Evolutionary conservation across 1,140 invertebrate genomes (phyloP), one percentile per base, ranked within the genome.

Genomic region (Solenopsis invicta): DNA sequence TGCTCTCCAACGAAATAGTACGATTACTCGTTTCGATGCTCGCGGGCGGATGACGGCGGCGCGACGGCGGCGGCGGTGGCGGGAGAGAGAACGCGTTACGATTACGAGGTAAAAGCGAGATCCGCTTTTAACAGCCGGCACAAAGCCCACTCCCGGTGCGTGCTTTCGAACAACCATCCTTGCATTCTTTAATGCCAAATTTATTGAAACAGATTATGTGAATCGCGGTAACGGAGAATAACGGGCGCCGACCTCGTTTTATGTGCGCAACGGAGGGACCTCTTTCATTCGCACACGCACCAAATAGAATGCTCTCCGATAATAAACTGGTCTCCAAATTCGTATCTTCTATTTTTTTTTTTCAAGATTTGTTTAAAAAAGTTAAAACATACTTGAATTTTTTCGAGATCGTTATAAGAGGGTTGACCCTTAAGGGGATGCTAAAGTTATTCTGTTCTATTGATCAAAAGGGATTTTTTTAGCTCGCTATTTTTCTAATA

Each of bases 21-120:
- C 80, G 80, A 84, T 84, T 84, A 84, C 69, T 56, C 80, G 80
- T 84, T 84, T 84, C 69, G 80, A 74, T 61, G 80, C 80, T 84
- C 80, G 80, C 69, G 69, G 69, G 29, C 62, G 67, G 41, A 56
- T 34, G 50, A 59, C 29, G 52, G 34, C 29, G 29, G n/a, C n/a
- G n/a, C n/a, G n/a, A n/a, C n/a, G n/a, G n/a, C 45, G 54, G 24
- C 18, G 21, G n/a, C 5, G 37, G 66, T 4, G 50, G n/a, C n/a
- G 4, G 56, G 71, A 62, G 45, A 18, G 71, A 41, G 37, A 37
- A 13, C 50, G 45, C 64, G 50, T 81, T 69, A 81, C 62, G 64
- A 84, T 84, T 84, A 75, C 54, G 67, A 84, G 69, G 54, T 74
- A 84, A 84, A 84, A 84, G 80, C 80, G 80, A 24, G 45, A 62